Base-by-base conservation (phyloP, 2,888 invertebrate species). In the Galeruca laticollis region DNA sequence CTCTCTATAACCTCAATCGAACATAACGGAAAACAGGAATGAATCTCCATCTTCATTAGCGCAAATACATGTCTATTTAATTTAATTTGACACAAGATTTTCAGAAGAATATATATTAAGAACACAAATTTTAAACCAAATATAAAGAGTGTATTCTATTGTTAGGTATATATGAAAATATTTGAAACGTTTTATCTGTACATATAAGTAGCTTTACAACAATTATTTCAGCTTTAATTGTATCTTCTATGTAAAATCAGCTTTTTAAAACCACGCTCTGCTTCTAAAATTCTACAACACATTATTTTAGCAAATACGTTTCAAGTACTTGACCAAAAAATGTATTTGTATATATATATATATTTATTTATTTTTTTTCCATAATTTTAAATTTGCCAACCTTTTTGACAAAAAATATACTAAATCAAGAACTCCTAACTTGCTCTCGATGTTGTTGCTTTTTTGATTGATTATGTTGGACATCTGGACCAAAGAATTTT, bases 401-500 rank as follows among this genome's bases (percentile, higher is more conserved):
- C 56, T 56, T 56, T 33, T 56, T 33, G 3, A 26, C 10, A 56
- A 26, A 56, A 31, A 33, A 31, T 56, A 31, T 33, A 56, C 11
- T 33, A 56, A 35, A 56, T 56, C 56, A 56, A 56, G 56, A 56
- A 56, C 56, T 56, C 18, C 33, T 11, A 35, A 35, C n/a, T 52
- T 56, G 66, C 66, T 66, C 71, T 84, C 82, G 80, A 82, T 84
- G 83, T 83, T 82, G 82, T 82, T 82, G 80, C 76, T 75, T 76
- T 70, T 35, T 56, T 56, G 35, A 59, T 59, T 66, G 35, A 37
- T 43, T 59, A 51, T 65, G 47, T 71, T 76, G 73, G 77, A 76
- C 76, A 77, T 80, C 79, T 82, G 85, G 85, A 86, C 86, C 86
- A 86, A 86, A 86, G 86, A 86, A 86, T 86, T 86, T 86, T 86